Evolutionary conservation across 2,888 invertebrate genomes (phyloP).

Genomic region (Phorcus lineatus): DNA sequence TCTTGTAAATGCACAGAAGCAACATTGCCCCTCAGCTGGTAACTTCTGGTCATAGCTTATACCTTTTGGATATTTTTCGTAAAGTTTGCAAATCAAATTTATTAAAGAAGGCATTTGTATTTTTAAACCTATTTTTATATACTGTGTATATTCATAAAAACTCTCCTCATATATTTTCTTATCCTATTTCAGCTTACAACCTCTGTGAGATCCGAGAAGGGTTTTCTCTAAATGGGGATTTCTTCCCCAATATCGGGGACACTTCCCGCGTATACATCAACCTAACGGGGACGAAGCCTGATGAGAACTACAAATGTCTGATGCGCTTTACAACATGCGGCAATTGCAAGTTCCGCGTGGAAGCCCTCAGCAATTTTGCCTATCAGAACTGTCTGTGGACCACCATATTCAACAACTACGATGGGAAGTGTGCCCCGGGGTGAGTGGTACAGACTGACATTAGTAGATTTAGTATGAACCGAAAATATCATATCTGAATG

Average conservation of each 20-base stretch:
- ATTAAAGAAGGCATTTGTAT: no score
- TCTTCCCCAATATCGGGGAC: conserved; percentile 8
- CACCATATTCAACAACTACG: not conserved
- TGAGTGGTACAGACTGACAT: not conserved
- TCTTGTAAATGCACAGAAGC: no score
- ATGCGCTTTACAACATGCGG: conserved; percentile 33
- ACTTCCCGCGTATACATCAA: not conserved
- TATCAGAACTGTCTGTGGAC: not conserved
- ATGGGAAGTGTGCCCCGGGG: conserved; percentile 24
- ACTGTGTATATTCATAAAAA: no score
- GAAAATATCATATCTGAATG: no score
- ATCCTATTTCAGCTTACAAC: not conserved
- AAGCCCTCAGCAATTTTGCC: not conserved
- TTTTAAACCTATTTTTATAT: no score
- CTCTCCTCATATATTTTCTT: no score
- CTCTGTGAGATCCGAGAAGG: conserved; percentile 7
- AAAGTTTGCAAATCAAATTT: no score
- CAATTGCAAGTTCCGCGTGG: conserved; percentile 26
- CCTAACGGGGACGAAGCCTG: not conserved
- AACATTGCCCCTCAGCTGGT: no score
- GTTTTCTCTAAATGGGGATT: conserved; percentile 12
- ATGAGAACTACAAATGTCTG: conserved; percentile 21
- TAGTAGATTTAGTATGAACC: not conserved
- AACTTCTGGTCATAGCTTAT: no score
- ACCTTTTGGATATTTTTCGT: no score